A percentile compares a stretch with the other conserved stretches of the same genome.
Conservation (phyloP, 2,113 vertebrate species). For the Pteruthius melanotis region DNA sequence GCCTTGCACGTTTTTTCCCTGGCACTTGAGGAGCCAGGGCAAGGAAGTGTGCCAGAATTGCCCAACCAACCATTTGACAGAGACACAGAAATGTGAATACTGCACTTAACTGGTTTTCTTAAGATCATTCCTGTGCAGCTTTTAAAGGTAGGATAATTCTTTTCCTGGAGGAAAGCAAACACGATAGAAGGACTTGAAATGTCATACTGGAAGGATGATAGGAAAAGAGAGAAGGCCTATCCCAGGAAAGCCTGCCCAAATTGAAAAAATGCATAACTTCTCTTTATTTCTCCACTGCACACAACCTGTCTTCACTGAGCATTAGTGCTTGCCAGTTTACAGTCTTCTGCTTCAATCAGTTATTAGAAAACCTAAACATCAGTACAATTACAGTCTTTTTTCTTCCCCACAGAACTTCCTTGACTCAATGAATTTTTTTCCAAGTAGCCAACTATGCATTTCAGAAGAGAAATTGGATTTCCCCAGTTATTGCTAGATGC, state of each 20-base stretch:
- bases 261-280: neutral
- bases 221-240: neutral
- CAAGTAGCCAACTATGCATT: neutral
- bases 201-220: neutral
- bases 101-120: neutral
- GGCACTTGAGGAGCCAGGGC: neutral
- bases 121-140: slow-evolving; percentile 13
- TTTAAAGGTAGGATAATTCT: neutral
- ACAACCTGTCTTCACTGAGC: neutral
- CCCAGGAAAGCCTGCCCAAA: neutral
- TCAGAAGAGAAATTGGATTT: neutral
- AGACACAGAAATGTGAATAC: neutral
- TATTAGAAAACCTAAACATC: neutral
- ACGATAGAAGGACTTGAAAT: neutral
- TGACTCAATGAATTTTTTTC: neutral
- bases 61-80: slow-evolving; percentile 17
- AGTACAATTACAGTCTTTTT: neutral
- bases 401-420: neutral
- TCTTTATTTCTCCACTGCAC: neutral
- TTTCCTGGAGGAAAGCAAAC: slow-evolving; percentile 15
- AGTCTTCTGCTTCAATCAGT: neutral
- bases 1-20: neutral
- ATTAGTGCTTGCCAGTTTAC: neutral
- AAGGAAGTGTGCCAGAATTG: slow-evolving; percentile 10
- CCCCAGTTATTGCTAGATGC: neutral